Base-by-base conservation (phyloP, 2,888 invertebrate genomes). In the Diadromus collaris region DNA sequence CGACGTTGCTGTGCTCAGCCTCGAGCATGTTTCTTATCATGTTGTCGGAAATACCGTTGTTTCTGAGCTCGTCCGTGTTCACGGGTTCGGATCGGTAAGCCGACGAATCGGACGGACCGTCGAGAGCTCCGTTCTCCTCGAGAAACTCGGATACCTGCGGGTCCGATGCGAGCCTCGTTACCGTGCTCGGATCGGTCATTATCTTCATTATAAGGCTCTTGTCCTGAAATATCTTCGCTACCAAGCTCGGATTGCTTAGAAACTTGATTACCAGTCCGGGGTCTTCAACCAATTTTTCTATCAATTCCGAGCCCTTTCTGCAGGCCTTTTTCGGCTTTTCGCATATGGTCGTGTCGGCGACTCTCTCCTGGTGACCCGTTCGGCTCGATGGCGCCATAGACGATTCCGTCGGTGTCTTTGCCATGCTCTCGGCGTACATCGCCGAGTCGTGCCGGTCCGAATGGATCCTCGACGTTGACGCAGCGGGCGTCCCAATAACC, bases 121-220 rank as follows among this genome's bases (percentile, higher is more conserved):
- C 56, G 6, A 29, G 56, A 2, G 64, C 54, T 6, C 73, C 79
- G 32, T 82, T 83, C 24, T 85, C 84, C 61, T 86, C 82, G 0
- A 90, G 76, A 34, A 89, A 85, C 34, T 85, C 83, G 0, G 83
- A 85, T 13, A 89, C 82, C 46, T 86, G 83, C 2, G 90, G 89
- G 84, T 90, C 89, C n/a, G 83, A 74, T 2, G 85, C 79, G 16
- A 90, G 79, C 48, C 84, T 87, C 2, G 76, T 81, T 0, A 87
- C 78, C 13, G 86, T 81, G 27, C 84, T 83, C 60, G 86, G 84
- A 81, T 90, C 86, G 44, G 86, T 84, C 72, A 90, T 82, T 72
- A 90, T 82, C 78, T 87, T 90, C 19, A 86, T 81, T 2, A 90
- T 70, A 27, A 90, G 74, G 81, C 77, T 86, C 34, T 88, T 85